A percentile compares a stretch with the other conserved stretches of the same genome.
These are phyloP conservation scores for Leucozona laternaria DNA, from an alignment of 2,888 invertebrate genomes.

Conservation along the genomic window DNA sequence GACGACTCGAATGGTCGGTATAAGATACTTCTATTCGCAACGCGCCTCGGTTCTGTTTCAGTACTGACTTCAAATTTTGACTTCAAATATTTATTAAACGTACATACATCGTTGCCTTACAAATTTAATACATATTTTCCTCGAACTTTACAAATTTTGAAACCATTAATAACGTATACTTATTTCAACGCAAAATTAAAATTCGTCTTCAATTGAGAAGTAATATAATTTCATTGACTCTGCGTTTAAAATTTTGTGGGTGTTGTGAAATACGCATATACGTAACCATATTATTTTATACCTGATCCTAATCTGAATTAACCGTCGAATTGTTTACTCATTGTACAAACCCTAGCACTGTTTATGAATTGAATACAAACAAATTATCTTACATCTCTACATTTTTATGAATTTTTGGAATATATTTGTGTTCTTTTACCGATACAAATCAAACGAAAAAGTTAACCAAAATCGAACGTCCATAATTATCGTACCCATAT, in stretches of 20 bases:
- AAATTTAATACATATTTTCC: background rate
- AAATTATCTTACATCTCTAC: too few relatives aligned
- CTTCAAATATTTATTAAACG: background rate
- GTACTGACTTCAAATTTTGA: background rate
- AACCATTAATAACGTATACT: background rate
- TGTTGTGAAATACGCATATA: background rate
- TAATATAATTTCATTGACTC: background rate
- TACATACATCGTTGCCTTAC: background rate
- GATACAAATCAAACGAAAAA: background rate
- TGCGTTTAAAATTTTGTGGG: background rate
- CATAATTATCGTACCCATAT: background rate
- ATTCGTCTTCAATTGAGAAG: background rate
- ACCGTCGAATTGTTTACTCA: background rate
- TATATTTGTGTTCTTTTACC: too few relatives aligned
- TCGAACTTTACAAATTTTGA: background rate
- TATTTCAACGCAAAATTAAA: background rate
- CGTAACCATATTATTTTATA: background rate
- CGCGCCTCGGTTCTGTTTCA: constrained; percentile 8
- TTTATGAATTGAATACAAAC: constrained; percentile 3
- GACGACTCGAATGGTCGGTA: background rate
- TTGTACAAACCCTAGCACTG: background rate
- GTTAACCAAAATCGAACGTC: background rate
- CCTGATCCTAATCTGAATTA: background rate
- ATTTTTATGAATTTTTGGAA: background rate
- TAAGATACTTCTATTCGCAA: background rate